Evolutionary conservation across 2,888 invertebrate species (phyloP).

Genomic region (Eristalis pertinax): DNA sequence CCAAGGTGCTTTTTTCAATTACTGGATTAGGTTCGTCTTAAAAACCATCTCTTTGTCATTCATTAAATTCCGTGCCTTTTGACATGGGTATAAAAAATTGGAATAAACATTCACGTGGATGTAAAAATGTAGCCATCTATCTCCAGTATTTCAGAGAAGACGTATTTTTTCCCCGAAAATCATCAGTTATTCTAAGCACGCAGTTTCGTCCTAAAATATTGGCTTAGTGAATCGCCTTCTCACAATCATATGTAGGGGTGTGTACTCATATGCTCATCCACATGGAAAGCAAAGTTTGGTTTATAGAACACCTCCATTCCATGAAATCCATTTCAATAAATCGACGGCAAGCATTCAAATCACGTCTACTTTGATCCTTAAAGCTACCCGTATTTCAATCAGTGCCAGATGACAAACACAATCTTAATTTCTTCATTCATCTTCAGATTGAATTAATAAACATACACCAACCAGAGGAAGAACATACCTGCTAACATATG

Average conservation of each 20-base stretch:
- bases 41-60: not conserved
- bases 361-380: constrained; percentile 49
- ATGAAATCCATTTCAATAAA: constrained; percentile 36
- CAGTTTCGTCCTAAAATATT: not conserved
- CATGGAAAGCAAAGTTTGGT: constrained; percentile 15
- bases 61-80: not conserved
- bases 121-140: not conserved
- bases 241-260: not conserved
- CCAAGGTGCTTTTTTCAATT: not conserved
- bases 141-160: not conserved
- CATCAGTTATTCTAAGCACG: constrained; percentile 41
- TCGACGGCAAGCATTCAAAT: constrained; percentile 30
- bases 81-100: not conserved
- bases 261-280: not conserved
- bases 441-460: constrained; percentile 36
- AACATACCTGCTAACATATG: not conserved
- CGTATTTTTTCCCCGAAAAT: not conserved
- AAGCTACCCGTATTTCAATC: constrained; percentile 42
- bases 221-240: not conserved
- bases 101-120: not conserved
- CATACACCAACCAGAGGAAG: not conserved
- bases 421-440: constrained; percentile 44
- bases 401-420: constrained; percentile 48
- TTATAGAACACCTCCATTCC: constrained; percentile 23
- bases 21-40: not conserved